phyloP scores from a whole-genome alignment of 1,140 invertebrate genomes.

The Tetramorium parvispinum region DNA sequence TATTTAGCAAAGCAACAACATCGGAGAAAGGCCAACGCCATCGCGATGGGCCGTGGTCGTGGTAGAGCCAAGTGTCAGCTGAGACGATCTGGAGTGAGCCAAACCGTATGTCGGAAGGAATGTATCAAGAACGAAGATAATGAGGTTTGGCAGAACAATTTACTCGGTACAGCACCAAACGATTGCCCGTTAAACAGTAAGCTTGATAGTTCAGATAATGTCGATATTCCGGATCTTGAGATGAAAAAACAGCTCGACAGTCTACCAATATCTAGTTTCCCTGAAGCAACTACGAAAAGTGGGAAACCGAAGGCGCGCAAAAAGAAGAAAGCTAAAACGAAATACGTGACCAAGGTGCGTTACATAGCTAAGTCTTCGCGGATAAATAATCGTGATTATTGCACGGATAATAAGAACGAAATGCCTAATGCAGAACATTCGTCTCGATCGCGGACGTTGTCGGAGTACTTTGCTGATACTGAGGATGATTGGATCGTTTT shows the following conservation, averaged over 20 bases:
- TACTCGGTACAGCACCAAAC: conserved; percentile 56
- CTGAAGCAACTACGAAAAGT: conserved; percentile 44
- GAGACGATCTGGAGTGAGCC: conserved; percentile 76
- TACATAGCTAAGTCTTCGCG: conserved; percentile 52
- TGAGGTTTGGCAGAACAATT: conserved; percentile 25
- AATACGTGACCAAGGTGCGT: conserved; percentile 50
- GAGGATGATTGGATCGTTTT: conserved; percentile 73
- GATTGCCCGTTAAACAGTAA: conserved; percentile 59
- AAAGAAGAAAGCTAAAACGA: conserved; percentile 7
- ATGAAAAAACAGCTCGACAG: neutral
- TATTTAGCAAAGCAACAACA: conserved; percentile 50
- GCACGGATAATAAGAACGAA: neutral
- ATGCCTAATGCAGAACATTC: neutral
- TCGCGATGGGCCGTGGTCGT: conserved; percentile 71
- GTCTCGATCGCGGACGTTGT: conserved; percentile 68
- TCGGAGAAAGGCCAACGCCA: conserved; percentile 57
- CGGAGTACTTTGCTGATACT: conserved; percentile 82
- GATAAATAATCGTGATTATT: neutral
- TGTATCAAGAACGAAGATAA: conserved; percentile 67
- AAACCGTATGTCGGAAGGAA: conserved; percentile 76
- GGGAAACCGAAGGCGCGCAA: conserved; percentile 4
- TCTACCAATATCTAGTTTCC: conserved; percentile 33
- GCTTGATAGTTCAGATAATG: neutral
- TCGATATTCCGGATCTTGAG: neutral
- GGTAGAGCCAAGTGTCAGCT: conserved; percentile 75